Base-by-base conservation (phyloP, 2,888 invertebrate species). In the Notocelia uddmanniana region DNA sequence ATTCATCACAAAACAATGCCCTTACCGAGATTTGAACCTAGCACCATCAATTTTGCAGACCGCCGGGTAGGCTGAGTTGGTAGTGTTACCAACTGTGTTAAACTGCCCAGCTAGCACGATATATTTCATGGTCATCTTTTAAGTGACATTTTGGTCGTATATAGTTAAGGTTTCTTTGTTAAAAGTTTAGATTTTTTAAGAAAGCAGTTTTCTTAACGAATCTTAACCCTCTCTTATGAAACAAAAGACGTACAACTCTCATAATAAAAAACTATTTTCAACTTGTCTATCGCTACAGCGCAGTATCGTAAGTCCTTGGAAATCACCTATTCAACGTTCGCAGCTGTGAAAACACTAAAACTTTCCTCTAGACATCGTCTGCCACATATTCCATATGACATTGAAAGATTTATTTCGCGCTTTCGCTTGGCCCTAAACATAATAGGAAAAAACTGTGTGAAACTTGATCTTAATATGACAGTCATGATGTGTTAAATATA, bases 391-490 rank as follows among this genome's bases (percentile, higher is more conserved):
- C 64, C 37, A 26, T 58, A 50, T n/a, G 57, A 58, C 58, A 50
- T 31, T 70, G 64, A 52, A 64, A 66, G 70, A 70, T 66, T 64
- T 52, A 70, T 50, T 26, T 21, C 9, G 48, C 50, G n/a, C 31
- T 37, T 63, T 48, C 26, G 26, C n/a, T 50, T 19, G 31, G 45
- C 41, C 19, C 31, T 52, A 59, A 64, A 58, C 50, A 41, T 64
- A 63, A 63, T 45, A 34, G 19, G 37, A 68, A 59, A 59, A 31
- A 59, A 50, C 3, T 37, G 41, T n/a, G 37, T 18, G 37, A 50
- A 31, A 21, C 6, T 37, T 18, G 23, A 37, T 31, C 21, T 52
- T 70, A 58, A 69, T 57, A 58, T 37, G 69, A 58, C 64, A 45
- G 54, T 48, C 31, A 26, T 45, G 26, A 62, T 54, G 45, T 48